phyloP scores from a whole-genome alignment of 2,113 vertebrate species.

The Bostrychus sinensis region DNA sequence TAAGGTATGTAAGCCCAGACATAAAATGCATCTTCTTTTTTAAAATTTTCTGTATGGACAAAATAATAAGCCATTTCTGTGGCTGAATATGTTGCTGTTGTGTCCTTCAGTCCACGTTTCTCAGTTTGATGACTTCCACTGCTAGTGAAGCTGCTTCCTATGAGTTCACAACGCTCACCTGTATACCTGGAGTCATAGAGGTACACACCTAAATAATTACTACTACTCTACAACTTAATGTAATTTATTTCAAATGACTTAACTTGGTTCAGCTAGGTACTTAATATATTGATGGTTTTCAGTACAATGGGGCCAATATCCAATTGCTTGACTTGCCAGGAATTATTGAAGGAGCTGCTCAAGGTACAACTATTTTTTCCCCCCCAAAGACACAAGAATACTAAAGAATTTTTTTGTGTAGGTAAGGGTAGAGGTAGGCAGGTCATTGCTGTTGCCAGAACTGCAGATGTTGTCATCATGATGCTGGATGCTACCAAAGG shows the following conservation, averaged over 20 bases:
- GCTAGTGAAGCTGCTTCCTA: constrained; percentile 96
- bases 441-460: constrained; percentile 97
- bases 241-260: neutral
- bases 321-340: constrained; percentile 97
- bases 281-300: constrained; percentile 29
- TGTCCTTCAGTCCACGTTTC: constrained; percentile 90
- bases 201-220: constrained; percentile 62
- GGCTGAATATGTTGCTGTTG: neutral
- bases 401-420: constrained; percentile 45
- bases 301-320: constrained; percentile 99
- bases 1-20: constrained; percentile 85
- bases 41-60: neutral
- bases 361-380: constrained; percentile 79
- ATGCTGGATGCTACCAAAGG: constrained; percentile 99
- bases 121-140: constrained; percentile 97
- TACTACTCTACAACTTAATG: neutral
- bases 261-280: too few relatives aligned
- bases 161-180: constrained; percentile 97
- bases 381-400: neutral
- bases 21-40: neutral
- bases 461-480: constrained; percentile 97
- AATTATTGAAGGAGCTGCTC: constrained; percentile 97
- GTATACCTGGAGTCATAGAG: constrained; percentile 98
- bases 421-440: constrained; percentile 97
- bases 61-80: neutral